Evolutionary conservation across 2,113 vertebrate species (phyloP).

Genomic region (Varanus salvator): DNA sequence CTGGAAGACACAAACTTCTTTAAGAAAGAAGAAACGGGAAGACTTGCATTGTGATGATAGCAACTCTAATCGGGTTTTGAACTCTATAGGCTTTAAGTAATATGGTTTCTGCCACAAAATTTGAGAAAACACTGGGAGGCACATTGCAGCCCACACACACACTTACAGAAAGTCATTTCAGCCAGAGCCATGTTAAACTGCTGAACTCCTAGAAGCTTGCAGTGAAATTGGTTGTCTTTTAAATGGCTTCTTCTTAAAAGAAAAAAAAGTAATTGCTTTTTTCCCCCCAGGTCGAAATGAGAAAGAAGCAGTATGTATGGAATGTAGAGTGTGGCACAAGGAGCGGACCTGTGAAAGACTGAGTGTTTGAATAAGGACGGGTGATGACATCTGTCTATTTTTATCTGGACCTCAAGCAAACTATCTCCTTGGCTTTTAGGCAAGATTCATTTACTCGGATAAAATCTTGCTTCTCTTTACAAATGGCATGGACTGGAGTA

Average conservation of each 20-base stretch:
- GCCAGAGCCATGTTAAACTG: conserved; percentile 62
- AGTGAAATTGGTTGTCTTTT: conserved; percentile 72
- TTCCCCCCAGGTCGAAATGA: conserved; percentile 61
- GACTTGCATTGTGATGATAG: conserved; percentile 13
- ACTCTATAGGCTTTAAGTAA: conserved; percentile 53
- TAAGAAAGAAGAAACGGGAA: conserved; percentile 7
- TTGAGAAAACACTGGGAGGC: conserved; percentile 66
- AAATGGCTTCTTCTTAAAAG: conserved; percentile 67
- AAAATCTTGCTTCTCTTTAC: conserved; percentile 58
- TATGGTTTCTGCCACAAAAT: conserved; percentile 58
- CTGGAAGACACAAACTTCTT: conserved; percentile 3
- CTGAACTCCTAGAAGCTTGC: conserved; percentile 66
- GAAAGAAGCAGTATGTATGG: not conserved
- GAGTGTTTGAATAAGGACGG: conserved; percentile 46
- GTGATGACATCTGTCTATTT: conserved; percentile 61
- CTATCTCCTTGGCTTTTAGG: conserved; percentile 66
- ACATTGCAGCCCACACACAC: conserved; percentile 55
- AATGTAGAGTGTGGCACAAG: conserved; percentile 37
- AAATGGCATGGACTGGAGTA: conserved; percentile 38
- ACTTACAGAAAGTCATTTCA: conserved; percentile 70
- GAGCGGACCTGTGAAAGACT: conserved; percentile 35
- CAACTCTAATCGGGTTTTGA: conserved; percentile 33
- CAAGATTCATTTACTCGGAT: conserved; percentile 70
- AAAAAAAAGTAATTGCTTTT: conserved; percentile 73
- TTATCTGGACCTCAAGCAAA: conserved; percentile 55